phyloP scores from a whole-genome alignment of 2,888 invertebrate species.

The Craniophora ligustri region DNA sequence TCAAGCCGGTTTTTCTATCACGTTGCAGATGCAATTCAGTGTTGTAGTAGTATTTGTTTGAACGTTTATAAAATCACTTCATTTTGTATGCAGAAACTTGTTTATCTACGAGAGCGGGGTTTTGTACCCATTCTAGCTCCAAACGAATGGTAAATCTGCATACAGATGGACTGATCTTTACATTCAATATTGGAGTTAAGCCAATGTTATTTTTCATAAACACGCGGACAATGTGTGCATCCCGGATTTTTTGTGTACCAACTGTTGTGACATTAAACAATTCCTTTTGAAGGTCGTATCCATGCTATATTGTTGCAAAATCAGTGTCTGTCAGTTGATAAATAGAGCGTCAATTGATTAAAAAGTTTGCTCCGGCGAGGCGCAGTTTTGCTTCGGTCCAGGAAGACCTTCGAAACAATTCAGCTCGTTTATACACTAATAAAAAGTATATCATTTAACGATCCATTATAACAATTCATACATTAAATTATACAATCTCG shows the following conservation, averaged over 20 bases:
- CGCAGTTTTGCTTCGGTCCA: slow-evolving; percentile 56
- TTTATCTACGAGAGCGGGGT: slow-evolving; percentile 31
- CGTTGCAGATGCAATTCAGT: slow-evolving; percentile 8
- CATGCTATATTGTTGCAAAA: slow-evolving; percentile 46
- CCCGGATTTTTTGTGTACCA: slow-evolving; percentile 48
- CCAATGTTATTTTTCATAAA: slow-evolving; percentile 55
- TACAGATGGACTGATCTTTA: slow-evolving; percentile 52
- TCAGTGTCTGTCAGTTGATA: slow-evolving; percentile 63
- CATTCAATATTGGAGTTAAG: slow-evolving; percentile 59
- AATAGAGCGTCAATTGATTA: slow-evolving; percentile 65
- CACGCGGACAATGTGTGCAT: slow-evolving; percentile 20
- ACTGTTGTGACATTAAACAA: slow-evolving; percentile 21
- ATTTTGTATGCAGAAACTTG: slow-evolving; percentile 7
- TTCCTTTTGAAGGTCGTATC: slow-evolving; percentile 55
- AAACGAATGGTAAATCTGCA: slow-evolving; percentile 41
- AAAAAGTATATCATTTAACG: slow-evolving; percentile 54
- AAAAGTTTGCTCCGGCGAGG: slow-evolving; percentile 63
- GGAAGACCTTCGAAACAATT: slow-evolving; percentile 70
- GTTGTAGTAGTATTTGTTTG: slow-evolving; percentile 1
- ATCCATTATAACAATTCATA: slow-evolving; percentile 60
- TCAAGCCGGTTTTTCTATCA: slow-evolving; percentile 18
- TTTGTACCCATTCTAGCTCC: slow-evolving; percentile 47
- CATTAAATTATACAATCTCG: slow-evolving; percentile 46
- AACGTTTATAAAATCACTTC: slow-evolving; percentile 12
- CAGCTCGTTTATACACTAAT: slow-evolving; percentile 67